These are phyloP conservation scores for Romanogobio albipinnatus DNA, from an alignment of 2,113 vertebrate species.

Conservation along the genomic window DNA sequence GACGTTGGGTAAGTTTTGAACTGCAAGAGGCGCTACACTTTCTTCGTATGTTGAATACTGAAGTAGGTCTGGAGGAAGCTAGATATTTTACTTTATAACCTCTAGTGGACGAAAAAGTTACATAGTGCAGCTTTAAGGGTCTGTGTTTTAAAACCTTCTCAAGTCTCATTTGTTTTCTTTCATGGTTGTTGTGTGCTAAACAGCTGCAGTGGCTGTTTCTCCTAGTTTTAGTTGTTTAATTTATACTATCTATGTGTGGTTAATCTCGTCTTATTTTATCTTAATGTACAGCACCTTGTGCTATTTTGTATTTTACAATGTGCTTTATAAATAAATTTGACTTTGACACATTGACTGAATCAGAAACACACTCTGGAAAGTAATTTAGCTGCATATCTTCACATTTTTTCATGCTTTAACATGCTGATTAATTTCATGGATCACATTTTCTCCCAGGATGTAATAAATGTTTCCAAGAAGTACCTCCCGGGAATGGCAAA, in stretches of 20 bases:
- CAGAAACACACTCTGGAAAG: not conserved
- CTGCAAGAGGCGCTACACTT: too few species aligned
- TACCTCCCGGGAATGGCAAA: constrained; percentile 95
- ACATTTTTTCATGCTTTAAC: not conserved
- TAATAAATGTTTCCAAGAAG: constrained; percentile 95
- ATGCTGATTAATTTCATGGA: constrained; percentile 1
- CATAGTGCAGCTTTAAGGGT: too few species aligned
- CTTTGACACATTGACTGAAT: not conserved
- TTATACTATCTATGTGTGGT: not conserved
- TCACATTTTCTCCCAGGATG: constrained; percentile 79
- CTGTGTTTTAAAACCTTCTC: not conserved
- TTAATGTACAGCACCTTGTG: not conserved
- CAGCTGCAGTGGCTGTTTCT: not conserved
- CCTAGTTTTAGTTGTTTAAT: not conserved
- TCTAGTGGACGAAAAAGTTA: too few species aligned
- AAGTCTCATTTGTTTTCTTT: too few species aligned
- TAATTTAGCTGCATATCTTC: not conserved
- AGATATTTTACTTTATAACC: too few species aligned
- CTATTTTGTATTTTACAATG: too few species aligned
- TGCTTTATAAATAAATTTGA: not conserved
- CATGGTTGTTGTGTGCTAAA: too few species aligned
- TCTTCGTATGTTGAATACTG: too few species aligned
- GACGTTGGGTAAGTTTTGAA: too few species aligned
- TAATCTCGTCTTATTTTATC: not conserved
- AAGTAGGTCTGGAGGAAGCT: too few species aligned